Conservation (phyloP, 2,888 invertebrate genomes). For the Synanthedon vespiformis region DNA sequence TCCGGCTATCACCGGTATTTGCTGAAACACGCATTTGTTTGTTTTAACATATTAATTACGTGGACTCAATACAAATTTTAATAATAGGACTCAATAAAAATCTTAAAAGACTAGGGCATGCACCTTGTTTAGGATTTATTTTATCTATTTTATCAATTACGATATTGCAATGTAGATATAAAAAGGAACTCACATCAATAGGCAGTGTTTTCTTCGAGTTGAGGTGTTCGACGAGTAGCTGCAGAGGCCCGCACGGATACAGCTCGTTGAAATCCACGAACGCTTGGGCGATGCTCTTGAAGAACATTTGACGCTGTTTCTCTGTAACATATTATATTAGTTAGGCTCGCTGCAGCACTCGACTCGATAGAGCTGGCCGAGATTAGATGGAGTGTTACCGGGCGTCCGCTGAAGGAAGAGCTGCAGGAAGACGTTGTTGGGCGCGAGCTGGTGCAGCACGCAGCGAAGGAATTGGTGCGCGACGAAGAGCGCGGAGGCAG, state of each 20-base stretch:
- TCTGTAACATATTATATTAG: conserved; percentile 49
- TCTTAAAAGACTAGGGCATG: no score
- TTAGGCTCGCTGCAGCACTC: background rate
- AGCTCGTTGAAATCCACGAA: conserved; percentile 96
- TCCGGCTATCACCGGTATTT: conserved; percentile 82
- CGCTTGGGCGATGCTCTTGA: conserved; percentile 93
- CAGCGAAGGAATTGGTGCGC: conserved; percentile 97
- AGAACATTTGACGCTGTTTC: conserved; percentile 83
- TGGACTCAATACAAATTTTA: no score
- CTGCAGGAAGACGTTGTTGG: conserved; percentile 96
- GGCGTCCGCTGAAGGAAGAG: conserved; percentile 92
- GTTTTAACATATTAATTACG: no score
- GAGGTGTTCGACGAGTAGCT: conserved; percentile 82
- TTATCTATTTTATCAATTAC: no score
- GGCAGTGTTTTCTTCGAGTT: conserved; percentile 64
- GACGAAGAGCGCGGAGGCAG: conserved; percentile 94
- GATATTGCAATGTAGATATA: background rate
- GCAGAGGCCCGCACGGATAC: conserved; percentile 93
- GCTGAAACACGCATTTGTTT: conserved; percentile 19
- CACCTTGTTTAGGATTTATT: no score
- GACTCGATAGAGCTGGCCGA: no score
- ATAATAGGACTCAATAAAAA: no score
- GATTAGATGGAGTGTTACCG: conserved; percentile 56
- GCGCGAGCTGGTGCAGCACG: conserved; percentile 95
- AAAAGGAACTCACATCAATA: conserved; percentile 35